Evolutionary conservation across 2,797 vertebrate species (phyloP).

Genomic region (Buceros bicornis): DNA sequence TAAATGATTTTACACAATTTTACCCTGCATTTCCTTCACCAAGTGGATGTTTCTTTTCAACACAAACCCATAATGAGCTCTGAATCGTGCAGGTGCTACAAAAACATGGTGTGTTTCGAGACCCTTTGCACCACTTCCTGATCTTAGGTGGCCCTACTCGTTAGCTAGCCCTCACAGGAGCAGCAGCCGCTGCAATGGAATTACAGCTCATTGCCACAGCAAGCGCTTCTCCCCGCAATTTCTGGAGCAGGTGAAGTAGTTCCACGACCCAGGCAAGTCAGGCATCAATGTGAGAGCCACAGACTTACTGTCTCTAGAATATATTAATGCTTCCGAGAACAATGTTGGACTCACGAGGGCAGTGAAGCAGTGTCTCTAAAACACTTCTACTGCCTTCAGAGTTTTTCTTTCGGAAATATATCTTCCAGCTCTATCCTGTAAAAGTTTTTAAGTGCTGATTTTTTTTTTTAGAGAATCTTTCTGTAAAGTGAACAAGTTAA

Average conservation of each 20-base stretch:
- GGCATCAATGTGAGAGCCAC: background rate
- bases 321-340: background rate
- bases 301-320: background rate
- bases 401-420: background rate
- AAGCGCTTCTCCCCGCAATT: background rate
- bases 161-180: constrained; percentile 32
- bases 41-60: background rate
- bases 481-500: background rate
- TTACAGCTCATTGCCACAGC: background rate
- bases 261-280: background rate
- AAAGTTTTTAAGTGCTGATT: background rate
- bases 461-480: background rate
- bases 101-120: background rate
- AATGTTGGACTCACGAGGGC: background rate
- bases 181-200: background rate
- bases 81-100: background rate
- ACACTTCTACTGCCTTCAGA: background rate
- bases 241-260: constrained; percentile 40
- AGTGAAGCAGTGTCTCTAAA: background rate
- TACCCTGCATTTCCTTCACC: background rate
- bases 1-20: background rate
- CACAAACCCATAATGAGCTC: background rate
- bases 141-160: background rate
- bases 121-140: constrained; percentile 30
- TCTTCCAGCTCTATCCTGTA: background rate